Evolutionary conservation across 1,140 invertebrate species (phyloP), one percentile per base, ranked within the genome.

Genomic region (Ridgeia piscesae): DNA sequence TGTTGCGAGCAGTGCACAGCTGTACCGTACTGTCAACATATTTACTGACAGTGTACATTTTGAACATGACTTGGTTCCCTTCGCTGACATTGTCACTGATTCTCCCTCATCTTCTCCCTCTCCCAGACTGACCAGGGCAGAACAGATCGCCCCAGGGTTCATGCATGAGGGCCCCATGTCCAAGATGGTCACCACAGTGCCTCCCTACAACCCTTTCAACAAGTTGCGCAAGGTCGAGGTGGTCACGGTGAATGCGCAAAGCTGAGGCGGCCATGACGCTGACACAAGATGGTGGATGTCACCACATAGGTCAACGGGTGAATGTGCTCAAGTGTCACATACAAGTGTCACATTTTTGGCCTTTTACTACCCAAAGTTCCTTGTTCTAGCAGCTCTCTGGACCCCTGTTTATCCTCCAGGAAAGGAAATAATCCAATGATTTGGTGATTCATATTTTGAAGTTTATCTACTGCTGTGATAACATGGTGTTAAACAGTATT

Each of bases 141-240:
- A 34, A 92, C 35, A 31, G 6, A 27, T 33, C 88, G 31, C 33
- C 50, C 50, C 89, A 31, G 35, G n/a, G 34, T 91, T 91, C 93
- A 95, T 95, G 92, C 93, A 94, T 14, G 94, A 95, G 34, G 94
- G 94, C 14, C 92, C 94, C 77, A 95, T 96, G 95, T 95, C 95
- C 0, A 95, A 94, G 94, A 96, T 96, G 95, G 94, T 96, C 21
- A 96, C 95, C 14, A 93, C 94, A 1, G 95, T 96, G 35, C 95
- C 95, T 42, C 95, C 95, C 0, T 94, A 94, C 92, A 96, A 96
- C 91, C 95, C 95, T 14, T 96, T 95, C 94, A 96, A 95, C 93
- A 94, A 94, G n/a, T 33, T 34, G 89, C 58, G 58, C 58, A 77
- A 77, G 27, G 58, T 77, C 58, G 58, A 77, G 6, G 58, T 77